Percentiles rank a stretch among this genome's conserved stretches.
phyloP scores from a whole-genome alignment of 2,113 vertebrate species.

The Gulo gulo region DNA sequence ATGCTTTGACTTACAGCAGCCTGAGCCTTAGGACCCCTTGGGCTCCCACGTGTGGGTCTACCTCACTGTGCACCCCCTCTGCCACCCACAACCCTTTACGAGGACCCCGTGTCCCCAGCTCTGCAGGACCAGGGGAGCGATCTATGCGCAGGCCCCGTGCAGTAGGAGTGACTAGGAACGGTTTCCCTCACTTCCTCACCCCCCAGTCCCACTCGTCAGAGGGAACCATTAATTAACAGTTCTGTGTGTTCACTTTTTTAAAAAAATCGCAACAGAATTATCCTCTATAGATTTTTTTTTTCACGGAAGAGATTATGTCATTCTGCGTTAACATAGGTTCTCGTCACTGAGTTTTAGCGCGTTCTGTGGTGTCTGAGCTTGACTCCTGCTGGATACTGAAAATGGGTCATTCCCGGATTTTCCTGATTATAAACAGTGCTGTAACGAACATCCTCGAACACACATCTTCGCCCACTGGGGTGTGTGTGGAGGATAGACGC shows the following conservation, averaged over 20 bases:
- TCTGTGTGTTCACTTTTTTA: background rate
- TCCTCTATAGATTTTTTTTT: background rate
- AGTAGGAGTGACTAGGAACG: background rate
- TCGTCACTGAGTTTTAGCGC: background rate
- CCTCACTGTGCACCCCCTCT: background rate
- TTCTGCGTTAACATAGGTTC: background rate
- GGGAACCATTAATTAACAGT: background rate
- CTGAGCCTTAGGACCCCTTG: background rate
- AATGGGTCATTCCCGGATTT: background rate
- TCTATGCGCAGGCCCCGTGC: background rate
- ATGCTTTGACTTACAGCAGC: background rate
- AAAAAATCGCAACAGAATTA: background rate
- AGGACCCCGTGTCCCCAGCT: background rate
- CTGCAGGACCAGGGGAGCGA: background rate
- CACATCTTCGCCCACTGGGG: background rate
- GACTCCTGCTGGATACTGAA: background rate
- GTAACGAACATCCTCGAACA: background rate
- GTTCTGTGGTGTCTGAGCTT: background rate
- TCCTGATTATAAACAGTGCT: background rate
- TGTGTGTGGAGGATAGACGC: background rate
- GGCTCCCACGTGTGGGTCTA: accelerated
- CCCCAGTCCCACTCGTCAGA: background rate
- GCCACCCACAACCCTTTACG: background rate
- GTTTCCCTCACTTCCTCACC: background rate
- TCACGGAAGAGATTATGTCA: background rate